Evolutionary conservation across 2,113 vertebrate genomes (phyloP), one percentile per base, ranked within the genome.

Genomic region (Callaeas wilsoni): DNA sequence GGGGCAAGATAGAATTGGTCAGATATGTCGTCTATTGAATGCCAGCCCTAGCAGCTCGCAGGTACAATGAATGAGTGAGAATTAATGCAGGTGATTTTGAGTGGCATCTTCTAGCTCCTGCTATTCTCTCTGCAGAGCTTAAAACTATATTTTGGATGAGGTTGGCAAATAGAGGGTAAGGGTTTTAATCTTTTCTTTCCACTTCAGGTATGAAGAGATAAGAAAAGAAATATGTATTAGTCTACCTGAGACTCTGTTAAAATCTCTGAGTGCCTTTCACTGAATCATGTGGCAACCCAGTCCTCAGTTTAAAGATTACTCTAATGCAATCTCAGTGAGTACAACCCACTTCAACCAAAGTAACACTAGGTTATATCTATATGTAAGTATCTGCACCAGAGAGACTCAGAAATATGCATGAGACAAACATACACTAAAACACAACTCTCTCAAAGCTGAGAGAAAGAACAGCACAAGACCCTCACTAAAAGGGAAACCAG

Each of bases 261-360:
- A 96, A 95, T 94, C 82, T 87, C 35, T 46, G 47, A 95, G 56
- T 78, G 71, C 56, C 76, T 81, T 96, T 86, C 75, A 70, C 60
- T 81, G 89, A 74, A 67, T 87, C 62, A 49, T 39, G 52, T 70
- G 47, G 71, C 71, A 95, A 77, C 23, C 9, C 44, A 75, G 60
- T 20, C 78, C 69, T 56, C 79, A 88, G 76, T 67, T 85, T 90
- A 83, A 90, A 91, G 90, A 74, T 78, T 84, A 64, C 39, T 67
- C 10, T 46, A 93, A 90, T 0, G 7, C 83, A 88, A n/a, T 67
- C 47, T 37, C 50, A 77, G 9, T n/a, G 44, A 78, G 37, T 33
- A 67, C 39, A 92, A 33, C 47, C 59, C 79, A 60, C 56, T 96
- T 81, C 79, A 81, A 49, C 32, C 60, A 44, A 76, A 80, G 67